phyloP scores from a whole-genome alignment of 2,797 vertebrate genomes.

The Tokudaia tokunoshimensis region DNA sequence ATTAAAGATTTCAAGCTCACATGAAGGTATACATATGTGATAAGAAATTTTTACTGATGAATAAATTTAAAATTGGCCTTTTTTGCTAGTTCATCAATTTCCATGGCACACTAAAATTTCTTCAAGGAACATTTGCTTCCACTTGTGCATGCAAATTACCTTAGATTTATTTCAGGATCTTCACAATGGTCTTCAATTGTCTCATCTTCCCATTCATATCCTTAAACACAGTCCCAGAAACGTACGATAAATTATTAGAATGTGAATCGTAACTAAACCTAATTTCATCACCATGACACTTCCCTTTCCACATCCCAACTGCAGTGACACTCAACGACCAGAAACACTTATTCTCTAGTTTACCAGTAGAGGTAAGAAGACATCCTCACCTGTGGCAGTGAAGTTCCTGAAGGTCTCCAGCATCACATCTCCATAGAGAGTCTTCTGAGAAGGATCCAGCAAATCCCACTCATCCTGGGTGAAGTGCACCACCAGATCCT shows the following conservation, averaged over 20 bases:
- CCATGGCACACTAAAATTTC: not conserved
- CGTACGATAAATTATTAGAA: not conserved
- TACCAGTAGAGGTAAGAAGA: not conserved
- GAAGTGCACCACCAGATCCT: slow-evolving; percentile 25
- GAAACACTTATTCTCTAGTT: not conserved
- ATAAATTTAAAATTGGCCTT: not conserved
- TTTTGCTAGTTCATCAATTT: not conserved
- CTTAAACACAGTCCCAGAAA: not conserved
- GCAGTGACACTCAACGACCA: not conserved
- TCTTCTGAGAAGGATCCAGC: slow-evolving; percentile 23
- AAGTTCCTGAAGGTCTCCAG: slow-evolving; percentile 20
- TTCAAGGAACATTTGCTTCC: not conserved
- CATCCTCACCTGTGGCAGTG: not conserved
- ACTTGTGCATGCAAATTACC: not conserved
- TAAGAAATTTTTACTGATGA: not conserved
- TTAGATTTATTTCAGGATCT: not conserved
- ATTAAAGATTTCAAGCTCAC: not conserved
- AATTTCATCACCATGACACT: not conserved
- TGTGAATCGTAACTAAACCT: not conserved
- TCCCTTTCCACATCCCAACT: not conserved
- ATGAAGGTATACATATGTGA: not conserved
- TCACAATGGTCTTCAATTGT: not conserved
- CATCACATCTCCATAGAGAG: slow-evolving; percentile 22
- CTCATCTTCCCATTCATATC: slow-evolving; percentile 16
- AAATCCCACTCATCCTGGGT: slow-evolving; percentile 46